Conservation (phyloP, 1,140 invertebrate genomes). For the Akabosia matsudoensis region DNA sequence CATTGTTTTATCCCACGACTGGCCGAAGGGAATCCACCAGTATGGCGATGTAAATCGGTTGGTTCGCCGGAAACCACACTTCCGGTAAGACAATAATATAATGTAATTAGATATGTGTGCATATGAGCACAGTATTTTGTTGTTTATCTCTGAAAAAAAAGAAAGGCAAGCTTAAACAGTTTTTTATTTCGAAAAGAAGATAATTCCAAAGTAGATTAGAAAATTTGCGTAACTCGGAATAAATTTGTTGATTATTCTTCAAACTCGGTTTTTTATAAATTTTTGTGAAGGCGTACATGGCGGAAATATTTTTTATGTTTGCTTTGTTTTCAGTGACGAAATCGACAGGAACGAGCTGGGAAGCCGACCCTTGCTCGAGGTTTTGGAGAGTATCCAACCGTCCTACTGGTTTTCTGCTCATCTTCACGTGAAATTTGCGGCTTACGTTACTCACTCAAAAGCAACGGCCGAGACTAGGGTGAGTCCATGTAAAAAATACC, state of each 20-base stretch:
- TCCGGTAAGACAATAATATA: conserved; percentile 62
- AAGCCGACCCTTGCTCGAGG: conserved; percentile 74
- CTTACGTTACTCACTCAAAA: conserved; percentile 68
- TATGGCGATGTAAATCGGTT: conserved; percentile 76
- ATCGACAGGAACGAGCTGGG: conserved; percentile 77
- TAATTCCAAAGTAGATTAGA: neutral
- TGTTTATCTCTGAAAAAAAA: neutral
- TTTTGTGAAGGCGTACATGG: too few species aligned
- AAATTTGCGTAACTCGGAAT: neutral
- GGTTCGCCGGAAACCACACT: conserved; percentile 78
- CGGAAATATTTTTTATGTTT: conserved; percentile 49
- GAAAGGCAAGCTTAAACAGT: too few species aligned
- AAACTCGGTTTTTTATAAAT: too few species aligned
- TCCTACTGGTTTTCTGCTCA: conserved; percentile 96
- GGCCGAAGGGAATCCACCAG: conserved; percentile 85
- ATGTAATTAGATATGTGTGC: neutral
- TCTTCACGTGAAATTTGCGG: conserved; percentile 93
- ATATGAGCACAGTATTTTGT: conserved; percentile 1
- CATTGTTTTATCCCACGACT: conserved; percentile 94
- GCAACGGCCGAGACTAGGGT: neutral
- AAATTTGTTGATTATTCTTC: too few species aligned
- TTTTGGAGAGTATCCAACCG: conserved; percentile 76
- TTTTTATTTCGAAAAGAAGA: neutral
- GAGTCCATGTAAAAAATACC: neutral
- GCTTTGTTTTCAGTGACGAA: conserved; percentile 61